A percentile compares a stretch with the other conserved stretches of the same genome.
Conservation (phyloP, 2,797 vertebrate species). For the Amblyopsis hoosieri region DNA sequence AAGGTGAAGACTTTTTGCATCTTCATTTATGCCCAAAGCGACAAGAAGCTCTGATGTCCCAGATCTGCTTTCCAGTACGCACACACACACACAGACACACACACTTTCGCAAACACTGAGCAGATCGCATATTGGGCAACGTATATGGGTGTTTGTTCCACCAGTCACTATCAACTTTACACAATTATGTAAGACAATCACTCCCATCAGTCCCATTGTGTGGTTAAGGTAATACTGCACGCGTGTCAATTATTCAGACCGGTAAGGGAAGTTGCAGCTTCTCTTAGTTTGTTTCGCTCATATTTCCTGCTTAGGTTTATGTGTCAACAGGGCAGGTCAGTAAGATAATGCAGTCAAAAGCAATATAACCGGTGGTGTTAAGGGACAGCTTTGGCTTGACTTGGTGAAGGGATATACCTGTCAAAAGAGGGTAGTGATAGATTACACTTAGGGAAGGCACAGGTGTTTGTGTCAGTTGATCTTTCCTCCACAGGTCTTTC, state of each 20-base stretch:
- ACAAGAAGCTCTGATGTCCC: too few relatives aligned
- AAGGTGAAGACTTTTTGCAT: too few relatives aligned
- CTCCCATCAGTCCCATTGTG: constrained; percentile 30
- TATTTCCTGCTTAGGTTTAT: background rate
- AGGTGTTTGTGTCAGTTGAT: constrained; percentile 35
- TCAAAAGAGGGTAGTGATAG: constrained; percentile 22
- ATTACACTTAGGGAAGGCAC: constrained; percentile 20
- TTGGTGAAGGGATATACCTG: constrained; percentile 14
- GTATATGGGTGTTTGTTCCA: too few relatives aligned
- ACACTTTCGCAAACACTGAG: too few relatives aligned
- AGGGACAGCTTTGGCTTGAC: background rate
- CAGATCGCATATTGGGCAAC: too few relatives aligned
- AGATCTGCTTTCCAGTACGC: too few relatives aligned
- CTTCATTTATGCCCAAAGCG: too few relatives aligned
- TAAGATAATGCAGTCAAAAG: constrained; percentile 13
- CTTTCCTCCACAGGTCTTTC: constrained; percentile 1
- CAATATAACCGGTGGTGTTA: background rate
- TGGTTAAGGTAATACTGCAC: constrained; percentile 4
- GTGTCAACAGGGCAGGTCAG: background rate
- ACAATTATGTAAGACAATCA: constrained; percentile 3
- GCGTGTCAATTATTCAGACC: constrained; percentile 28
- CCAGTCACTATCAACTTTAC: too few relatives aligned
- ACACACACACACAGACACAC: too few relatives aligned
- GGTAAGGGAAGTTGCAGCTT: constrained; percentile 32
- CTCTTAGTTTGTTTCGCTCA: constrained; percentile 12